Conservation (phyloP, 2,888 invertebrate genomes). For the Pollenia griseotomentosa region DNA sequence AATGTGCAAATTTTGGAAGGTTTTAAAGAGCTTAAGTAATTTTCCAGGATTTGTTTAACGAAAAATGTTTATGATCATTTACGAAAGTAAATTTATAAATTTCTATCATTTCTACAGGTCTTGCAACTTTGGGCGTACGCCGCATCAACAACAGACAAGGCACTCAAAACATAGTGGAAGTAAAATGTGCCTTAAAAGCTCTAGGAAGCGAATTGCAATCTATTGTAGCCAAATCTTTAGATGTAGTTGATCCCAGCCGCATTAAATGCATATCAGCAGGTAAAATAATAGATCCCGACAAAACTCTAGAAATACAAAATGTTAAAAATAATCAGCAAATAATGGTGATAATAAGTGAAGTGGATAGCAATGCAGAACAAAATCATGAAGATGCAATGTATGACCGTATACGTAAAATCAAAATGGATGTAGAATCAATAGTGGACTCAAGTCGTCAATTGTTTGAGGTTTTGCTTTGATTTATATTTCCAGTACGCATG, state of each 20-base stretch:
- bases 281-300: slow-evolving; percentile 86
- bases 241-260: slow-evolving; percentile 83
- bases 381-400: slow-evolving; percentile 86
- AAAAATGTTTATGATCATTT: too few relatives aligned
- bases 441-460: slow-evolving; percentile 83
- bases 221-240: slow-evolving; percentile 85
- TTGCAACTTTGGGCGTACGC: slow-evolving; percentile 90
- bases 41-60: too few relatives aligned
- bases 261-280: slow-evolving; percentile 89
- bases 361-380: slow-evolving; percentile 78
- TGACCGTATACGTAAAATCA: slow-evolving; percentile 85
- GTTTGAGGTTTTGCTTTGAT: slow-evolving; percentile 77
- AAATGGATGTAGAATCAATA: slow-evolving; percentile 86
- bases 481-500: not conserved
- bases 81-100: too few relatives aligned
- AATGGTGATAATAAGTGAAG: slow-evolving; percentile 86
- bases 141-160: slow-evolving; percentile 85
- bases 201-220: slow-evolving; percentile 86
- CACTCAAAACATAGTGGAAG: slow-evolving; percentile 85
- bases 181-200: slow-evolving; percentile 86
- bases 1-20: too few relatives aligned
- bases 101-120: slow-evolving; percentile 83
- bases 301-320: slow-evolving; percentile 86
- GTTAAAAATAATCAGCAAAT: slow-evolving; percentile 89
- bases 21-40: too few relatives aligned